Evolutionary conservation across 2,888 invertebrate species (phyloP), one percentile per base, ranked within the genome.

Genomic region (Tetrapedia diversipes): DNA sequence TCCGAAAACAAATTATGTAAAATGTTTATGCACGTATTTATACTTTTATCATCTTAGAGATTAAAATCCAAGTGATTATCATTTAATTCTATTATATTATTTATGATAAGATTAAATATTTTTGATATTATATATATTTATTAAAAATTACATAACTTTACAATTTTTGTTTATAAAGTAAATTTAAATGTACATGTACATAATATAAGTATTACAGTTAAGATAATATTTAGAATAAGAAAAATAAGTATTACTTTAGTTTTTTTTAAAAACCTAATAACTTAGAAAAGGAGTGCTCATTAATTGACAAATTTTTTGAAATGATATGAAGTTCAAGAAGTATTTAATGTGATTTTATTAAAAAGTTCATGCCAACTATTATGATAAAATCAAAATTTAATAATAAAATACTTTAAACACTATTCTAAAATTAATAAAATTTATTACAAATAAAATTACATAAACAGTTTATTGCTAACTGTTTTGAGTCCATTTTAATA

Each of bases 1-100:
- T 24, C 64, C 76, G 56, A 41, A 77, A 77, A 77, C 22, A 53
- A 43, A 22, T 66, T 43, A 22, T n/a, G 32, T 7, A 10, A 24
- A 29, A 6, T 47, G 14, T 43, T 56, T 14, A 47, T 14, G 8
- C 8, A 16, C 6, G 11, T 56, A 61, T 43, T 56, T 63, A 63
- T 56, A 54, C 29, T 11, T 24, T n/a, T 8, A 19, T 43, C 7
- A 39, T 1, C 16, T 47, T 22, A 22, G 22, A 22, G 10, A 53
- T 39, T 32, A 16, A 59, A 32, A n/a, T 27, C 27, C 27, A 4
- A 4, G 10, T 32, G n/a, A 16, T 37, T 37, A 14, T 16, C 10
- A 14, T 29, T 29, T 51, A 6, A 39, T 34, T 10, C 10, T 6
- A 16, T 19, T 14, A n/a, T 22, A 16, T 39, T n/a, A 64, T 39